These are phyloP conservation scores for Nomada fucata DNA, from an alignment of 2,888 invertebrate species.

Conservation along the genomic window DNA sequence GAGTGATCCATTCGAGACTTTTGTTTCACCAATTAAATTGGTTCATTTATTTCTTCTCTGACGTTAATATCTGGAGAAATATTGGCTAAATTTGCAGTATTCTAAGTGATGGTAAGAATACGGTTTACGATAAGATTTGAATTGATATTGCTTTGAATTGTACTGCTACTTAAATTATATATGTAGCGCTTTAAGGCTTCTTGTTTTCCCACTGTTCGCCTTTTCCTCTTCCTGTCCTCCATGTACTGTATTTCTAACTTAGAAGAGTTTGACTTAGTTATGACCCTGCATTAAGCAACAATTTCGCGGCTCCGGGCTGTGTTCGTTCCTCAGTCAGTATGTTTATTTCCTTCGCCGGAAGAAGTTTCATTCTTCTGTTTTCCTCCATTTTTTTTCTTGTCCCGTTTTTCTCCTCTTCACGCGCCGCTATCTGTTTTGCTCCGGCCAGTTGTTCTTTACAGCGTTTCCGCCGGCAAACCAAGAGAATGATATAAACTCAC, in stretches of 20 bases:
- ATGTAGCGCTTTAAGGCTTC: background rate
- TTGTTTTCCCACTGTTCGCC: background rate
- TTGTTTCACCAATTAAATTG: no score
- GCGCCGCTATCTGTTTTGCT: constrained; percentile 11
- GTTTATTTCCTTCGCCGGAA: constrained; percentile 8
- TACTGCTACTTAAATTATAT: no score
- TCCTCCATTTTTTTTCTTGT: constrained; percentile 2
- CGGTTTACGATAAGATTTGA: background rate
- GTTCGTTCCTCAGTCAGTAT: background rate
- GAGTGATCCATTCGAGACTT: no score
- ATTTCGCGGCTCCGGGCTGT: background rate
- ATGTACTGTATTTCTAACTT: background rate
- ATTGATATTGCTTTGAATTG: background rate
- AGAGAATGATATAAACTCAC: constrained; percentile 32
- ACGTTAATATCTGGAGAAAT: background rate
- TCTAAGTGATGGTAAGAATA: background rate
- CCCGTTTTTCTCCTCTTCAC: constrained; percentile 11
- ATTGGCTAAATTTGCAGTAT: no score
- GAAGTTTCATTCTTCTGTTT: background rate
- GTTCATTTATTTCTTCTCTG: background rate
- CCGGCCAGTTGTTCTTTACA: constrained; percentile 15
- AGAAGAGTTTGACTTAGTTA: no score
- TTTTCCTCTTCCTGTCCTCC: background rate
- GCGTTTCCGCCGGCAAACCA: constrained; percentile 2
- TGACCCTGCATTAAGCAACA: background rate